Evolutionary conservation across 2,113 vertebrate genomes (phyloP).

Genomic region (Poecilia latipinna): DNA sequence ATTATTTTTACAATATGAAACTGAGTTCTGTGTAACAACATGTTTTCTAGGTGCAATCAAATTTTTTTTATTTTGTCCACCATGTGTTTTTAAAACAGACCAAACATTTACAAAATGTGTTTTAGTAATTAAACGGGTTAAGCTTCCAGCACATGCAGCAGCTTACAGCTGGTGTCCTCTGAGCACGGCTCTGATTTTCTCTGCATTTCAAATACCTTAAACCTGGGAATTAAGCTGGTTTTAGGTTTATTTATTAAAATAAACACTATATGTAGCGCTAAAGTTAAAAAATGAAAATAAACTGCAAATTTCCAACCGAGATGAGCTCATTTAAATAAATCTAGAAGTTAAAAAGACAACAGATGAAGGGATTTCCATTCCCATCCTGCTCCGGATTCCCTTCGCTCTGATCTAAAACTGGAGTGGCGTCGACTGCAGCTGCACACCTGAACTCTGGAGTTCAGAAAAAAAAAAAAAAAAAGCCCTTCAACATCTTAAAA

Average conservation of each 20-base stretch:
- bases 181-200: slow-evolving; percentile 1
- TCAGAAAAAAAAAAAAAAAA: slow-evolving; percentile 35
- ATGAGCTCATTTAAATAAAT: not conserved
- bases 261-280: not conserved
- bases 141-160: not conserved
- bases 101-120: not conserved
- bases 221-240: slow-evolving; percentile 2
- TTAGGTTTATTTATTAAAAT: not conserved
- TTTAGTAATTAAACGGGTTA: no score
- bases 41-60: not conserved
- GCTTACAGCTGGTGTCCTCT: not conserved
- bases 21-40: not conserved
- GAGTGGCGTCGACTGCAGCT: not conserved
- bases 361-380: not conserved
- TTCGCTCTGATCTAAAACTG: slow-evolving; percentile 4
- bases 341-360: not conserved
- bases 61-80: no score
- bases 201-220: not conserved
- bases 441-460: slow-evolving; percentile 23
- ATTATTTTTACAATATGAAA: not conserved
- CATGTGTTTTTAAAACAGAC: no score
- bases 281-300: not conserved
- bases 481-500: slow-evolving; percentile 46
- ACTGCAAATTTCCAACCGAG: not conserved
- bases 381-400: not conserved